Evolutionary conservation across 2,797 vertebrate genomes (phyloP).

Genomic region (Passerculus sandwichensis): DNA sequence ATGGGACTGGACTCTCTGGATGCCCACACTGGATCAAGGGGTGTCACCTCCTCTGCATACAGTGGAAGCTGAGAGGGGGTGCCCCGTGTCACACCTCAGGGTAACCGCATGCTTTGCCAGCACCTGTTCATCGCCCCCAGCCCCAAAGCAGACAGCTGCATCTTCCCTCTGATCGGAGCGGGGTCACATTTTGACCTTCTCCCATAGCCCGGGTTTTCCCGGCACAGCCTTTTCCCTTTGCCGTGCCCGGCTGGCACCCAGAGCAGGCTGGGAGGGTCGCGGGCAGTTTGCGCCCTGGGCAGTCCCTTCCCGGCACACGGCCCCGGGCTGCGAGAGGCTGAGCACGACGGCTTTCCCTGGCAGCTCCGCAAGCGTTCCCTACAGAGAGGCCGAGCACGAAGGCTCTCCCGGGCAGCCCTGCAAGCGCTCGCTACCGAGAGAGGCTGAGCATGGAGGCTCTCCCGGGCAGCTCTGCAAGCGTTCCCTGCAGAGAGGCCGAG

Average conservation of each 20-base stretch:
- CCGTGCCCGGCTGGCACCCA: accelerated
- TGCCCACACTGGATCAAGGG: not conserved
- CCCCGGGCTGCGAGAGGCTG: accelerated
- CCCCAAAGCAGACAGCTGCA: not conserved
- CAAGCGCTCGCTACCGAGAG: not conserved
- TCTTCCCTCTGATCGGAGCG: not conserved
- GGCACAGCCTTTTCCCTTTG: not conserved
- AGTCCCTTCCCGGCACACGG: accelerated
- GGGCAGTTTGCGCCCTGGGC: not conserved
- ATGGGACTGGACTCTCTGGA: not conserved
- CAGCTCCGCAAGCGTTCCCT: not conserved
- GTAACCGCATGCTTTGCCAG: not conserved
- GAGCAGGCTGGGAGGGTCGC: accelerated
- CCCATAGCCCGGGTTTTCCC: not conserved
- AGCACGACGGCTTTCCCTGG: not conserved
- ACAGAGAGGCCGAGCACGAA: not conserved
- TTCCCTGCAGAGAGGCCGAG: not conserved
- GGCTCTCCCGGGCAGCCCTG: not conserved
- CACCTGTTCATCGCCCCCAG: not conserved
- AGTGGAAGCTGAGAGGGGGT: not conserved
- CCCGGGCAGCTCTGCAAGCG: not conserved
- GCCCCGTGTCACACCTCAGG: accelerated
- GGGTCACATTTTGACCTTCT: not conserved
- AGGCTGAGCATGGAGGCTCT: not conserved
- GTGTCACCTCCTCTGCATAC: not conserved